Base-by-base conservation (phyloP, 2,797 vertebrate genomes). In the Anguilla anguilla region DNA sequence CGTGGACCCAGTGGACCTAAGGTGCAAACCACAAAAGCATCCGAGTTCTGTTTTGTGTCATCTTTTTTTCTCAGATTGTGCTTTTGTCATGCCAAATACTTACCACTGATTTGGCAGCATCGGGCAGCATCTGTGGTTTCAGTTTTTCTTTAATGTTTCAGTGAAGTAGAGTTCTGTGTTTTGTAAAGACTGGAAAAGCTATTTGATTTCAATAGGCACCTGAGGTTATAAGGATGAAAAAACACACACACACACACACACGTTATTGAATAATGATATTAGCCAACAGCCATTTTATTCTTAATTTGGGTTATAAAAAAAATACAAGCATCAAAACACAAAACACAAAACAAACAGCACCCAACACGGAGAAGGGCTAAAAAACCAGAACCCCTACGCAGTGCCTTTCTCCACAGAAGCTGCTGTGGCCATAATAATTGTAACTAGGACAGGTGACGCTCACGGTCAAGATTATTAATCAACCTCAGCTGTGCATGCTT, bases 161-260 rank as follows among this genome's bases (percentile, higher is more conserved):
- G 74, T 19, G 74, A 17, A 43, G 64, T 22, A 79, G 13, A 5
- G 1, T 79, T 79, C 6, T 17, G 5, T 35, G 10, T 43, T 46
- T 79, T 43, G 35, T 79, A 19, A 7, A 43, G 74, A 46, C 17
- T 19, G 39, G 2, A 79, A 39, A 39, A 79, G 74, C 17, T 22
- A 19, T 6, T 4, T 22, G 28, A 74, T 35, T 74, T 67, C 31
- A 74, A 15, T 31, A 74, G 11, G 28, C 31, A 31, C 31, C 28
- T 74, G 69, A 74, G 31, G 87, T 86, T 90, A 88, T 0, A 25
- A 25, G 51, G 10, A 25, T 6, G 5, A 67, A 9, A 67, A 67
- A 4, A 67, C 57, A 77, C 53, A 61, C 64, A 82, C 64, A 15
- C 43, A n/a, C n/a, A 4, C 85, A 2, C 46, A 72, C 84, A 39